Base-by-base conservation (phyloP, 2,113 vertebrate genomes). In the Conger conger region DNA sequence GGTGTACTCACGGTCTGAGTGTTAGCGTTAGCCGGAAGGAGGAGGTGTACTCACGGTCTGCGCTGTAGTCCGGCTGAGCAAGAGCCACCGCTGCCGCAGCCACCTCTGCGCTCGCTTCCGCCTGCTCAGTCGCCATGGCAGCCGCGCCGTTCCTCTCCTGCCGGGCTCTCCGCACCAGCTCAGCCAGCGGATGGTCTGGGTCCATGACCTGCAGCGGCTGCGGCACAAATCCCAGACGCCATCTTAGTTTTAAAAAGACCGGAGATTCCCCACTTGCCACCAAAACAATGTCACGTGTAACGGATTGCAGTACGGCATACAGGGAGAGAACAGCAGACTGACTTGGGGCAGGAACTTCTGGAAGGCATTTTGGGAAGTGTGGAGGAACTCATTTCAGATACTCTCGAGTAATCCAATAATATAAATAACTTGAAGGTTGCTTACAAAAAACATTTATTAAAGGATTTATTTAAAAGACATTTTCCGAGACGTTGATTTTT, bases 141-240 rank as follows among this genome's bases (percentile, higher is more conserved):
- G 86, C 90, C 0, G 95, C 91, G 4, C 94, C 97, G 63, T 96
- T 97, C 87, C 96, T 96, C 88, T 99, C 97, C 35, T 94, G 95
- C 68, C 94, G 93, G 0, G 96, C 97, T 94, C 97, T 99, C 33
- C 96, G 95, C 78, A 99, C 97, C 63, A 99, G 95, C 0, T 93
- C 97, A 57, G 97, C 97, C 36, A 99, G 92, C 0, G 98, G 98
- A 84, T 99, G 98, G 92, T 99, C 98, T 0, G 98, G 98, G 86
- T 99, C 98, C 86, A 99, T 97, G 4, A 99, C 97, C 88, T 96
- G 97, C 80, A 99, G 90, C 87, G 98, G 98, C 98, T 99, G 87
- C 30, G 87, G 88, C 76, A 88, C 76, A 18, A 50, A 50, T 13
- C 45, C 45, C 45, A 50, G 9, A 9, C 45, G 11, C 45, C 45